Percentiles rank a stretch among this genome's conserved stretches.
Evolutionary conservation across 2,888 invertebrate genomes (phyloP).

Genomic region (Apamea crenata): DNA sequence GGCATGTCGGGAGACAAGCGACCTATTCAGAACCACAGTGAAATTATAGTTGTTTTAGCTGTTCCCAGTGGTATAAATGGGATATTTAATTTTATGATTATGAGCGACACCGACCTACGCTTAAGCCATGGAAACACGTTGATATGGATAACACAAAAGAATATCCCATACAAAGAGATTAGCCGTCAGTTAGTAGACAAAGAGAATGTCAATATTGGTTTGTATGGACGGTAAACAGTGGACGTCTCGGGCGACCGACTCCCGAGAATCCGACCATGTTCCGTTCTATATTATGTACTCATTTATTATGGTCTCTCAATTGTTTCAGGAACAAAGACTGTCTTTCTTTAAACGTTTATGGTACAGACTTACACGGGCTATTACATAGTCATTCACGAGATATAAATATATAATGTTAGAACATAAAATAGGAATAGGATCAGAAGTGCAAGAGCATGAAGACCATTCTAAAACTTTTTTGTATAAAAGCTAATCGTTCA

Average conservation of each 20-base stretch:
- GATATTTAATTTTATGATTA: slow-evolving; percentile 26
- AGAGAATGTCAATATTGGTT: slow-evolving; percentile 88
- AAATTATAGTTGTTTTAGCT: slow-evolving; percentile 26
- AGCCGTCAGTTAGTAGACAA: slow-evolving; percentile 85
- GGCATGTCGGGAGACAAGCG: neutral
- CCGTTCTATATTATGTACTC: slow-evolving; percentile 69
- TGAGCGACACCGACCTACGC: slow-evolving; percentile 7
- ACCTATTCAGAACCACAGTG: slow-evolving; percentile 8
- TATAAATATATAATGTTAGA: slow-evolving; percentile 10
- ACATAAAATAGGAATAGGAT: slow-evolving; percentile 1
- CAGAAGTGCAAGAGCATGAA: neutral
- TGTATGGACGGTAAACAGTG: slow-evolving; percentile 84
- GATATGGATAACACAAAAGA: slow-evolving; percentile 79
- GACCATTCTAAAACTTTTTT: neutral
- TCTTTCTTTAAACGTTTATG: slow-evolving; percentile 64
- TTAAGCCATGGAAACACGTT: slow-evolving; percentile 66
- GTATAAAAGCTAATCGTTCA: slow-evolving; percentile 21
- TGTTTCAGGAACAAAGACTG: slow-evolving; percentile 81
- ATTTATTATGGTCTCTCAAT: slow-evolving; percentile 75
- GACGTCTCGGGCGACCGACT: slow-evolving; percentile 77
- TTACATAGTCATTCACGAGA: slow-evolving; percentile 18
- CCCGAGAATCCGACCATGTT: slow-evolving; percentile 82
- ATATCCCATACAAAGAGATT: slow-evolving; percentile 84
- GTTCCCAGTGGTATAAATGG: slow-evolving; percentile 11
- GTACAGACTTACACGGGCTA: slow-evolving; percentile 25